phyloP scores from a whole-genome alignment of 2,797 vertebrate genomes.

The Dipus sagitta region DNA sequence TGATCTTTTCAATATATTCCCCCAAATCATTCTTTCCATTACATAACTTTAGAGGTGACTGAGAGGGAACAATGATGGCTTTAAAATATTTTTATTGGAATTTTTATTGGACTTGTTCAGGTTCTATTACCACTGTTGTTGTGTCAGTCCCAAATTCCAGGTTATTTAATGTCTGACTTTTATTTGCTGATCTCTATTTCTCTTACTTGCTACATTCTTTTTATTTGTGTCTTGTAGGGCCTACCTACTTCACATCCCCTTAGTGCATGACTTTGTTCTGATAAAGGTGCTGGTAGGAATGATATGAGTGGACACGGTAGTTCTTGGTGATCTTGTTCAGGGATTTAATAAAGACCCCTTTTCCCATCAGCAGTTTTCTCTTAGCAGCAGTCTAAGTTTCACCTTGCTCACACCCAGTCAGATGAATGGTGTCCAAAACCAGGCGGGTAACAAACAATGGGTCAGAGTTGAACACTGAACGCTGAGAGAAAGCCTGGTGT shows the following conservation, averaged over 20 bases:
- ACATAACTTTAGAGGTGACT: constrained; percentile 28
- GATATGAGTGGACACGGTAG: background rate
- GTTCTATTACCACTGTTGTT: background rate
- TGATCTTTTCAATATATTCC: constrained; percentile 40
- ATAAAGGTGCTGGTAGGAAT: background rate
- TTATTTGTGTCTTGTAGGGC: background rate
- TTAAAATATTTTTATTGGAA: background rate
- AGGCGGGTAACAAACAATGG: background rate
- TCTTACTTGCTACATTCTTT: background rate
- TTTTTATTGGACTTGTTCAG: background rate
- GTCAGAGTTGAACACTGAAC: background rate
- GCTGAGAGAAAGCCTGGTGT: background rate
- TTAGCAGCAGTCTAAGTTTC: background rate
- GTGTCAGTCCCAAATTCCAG: background rate
- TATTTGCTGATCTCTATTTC: background rate
- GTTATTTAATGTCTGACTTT: background rate
- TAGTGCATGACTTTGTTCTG: background rate
- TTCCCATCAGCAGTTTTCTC: background rate
- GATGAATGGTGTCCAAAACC: background rate
- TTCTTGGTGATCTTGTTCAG: background rate
- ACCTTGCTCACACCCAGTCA: background rate
- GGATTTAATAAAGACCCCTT: background rate
- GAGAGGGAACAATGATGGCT: background rate
- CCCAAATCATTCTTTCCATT: background rate
- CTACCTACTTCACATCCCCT: background rate